phyloP scores from a whole-genome alignment of 2,888 invertebrate species.

The Agriopis marginaria region DNA sequence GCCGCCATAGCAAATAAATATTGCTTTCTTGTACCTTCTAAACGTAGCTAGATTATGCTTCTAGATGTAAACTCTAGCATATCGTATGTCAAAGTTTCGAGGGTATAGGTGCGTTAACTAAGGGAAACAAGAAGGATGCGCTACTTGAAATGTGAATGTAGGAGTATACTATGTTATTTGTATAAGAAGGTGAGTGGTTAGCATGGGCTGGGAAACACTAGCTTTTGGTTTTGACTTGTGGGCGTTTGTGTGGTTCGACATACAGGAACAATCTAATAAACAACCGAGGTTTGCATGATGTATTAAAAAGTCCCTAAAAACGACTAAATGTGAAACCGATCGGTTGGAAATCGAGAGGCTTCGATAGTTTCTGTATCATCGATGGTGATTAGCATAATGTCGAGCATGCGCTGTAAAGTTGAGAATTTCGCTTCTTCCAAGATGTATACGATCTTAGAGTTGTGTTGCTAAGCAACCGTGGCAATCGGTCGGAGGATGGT shows the following conservation, averaged over 20 bases:
- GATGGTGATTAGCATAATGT: slow-evolving; percentile 75
- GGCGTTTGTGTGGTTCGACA: slow-evolving; percentile 65
- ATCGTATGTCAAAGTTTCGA: slow-evolving; percentile 32
- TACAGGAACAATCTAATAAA: slow-evolving; percentile 44
- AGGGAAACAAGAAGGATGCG: slow-evolving; percentile 29
- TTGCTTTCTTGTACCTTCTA: slow-evolving; percentile 47
- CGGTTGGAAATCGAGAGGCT: slow-evolving; percentile 64
- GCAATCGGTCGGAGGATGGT: slow-evolving; percentile 85
- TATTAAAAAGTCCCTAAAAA: slow-evolving; percentile 64
- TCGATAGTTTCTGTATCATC: slow-evolving; percentile 70
- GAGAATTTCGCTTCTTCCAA: slow-evolving; percentile 81
- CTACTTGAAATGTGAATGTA: slow-evolving; percentile 6
- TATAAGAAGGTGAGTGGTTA: slow-evolving; percentile 67
- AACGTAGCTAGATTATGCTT: slow-evolving; percentile 48
- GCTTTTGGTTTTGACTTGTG: slow-evolving; percentile 82
- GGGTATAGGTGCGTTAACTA: slow-evolving; percentile 35
- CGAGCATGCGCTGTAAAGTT: slow-evolving; percentile 85
- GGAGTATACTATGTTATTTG: slow-evolving; percentile 11
- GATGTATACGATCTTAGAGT: slow-evolving; percentile 55
- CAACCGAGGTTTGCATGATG: slow-evolving; percentile 63
- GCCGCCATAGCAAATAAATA: slow-evolving; percentile 53
- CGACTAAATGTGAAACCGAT: slow-evolving; percentile 57
- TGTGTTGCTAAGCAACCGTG: slow-evolving; percentile 64
- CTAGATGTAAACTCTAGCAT: slow-evolving; percentile 44
- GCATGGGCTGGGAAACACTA: slow-evolving; percentile 78